These are phyloP conservation scores for Zaprionus lineosus DNA, from an alignment of 2,888 invertebrate genomes.

Conservation along the genomic window DNA sequence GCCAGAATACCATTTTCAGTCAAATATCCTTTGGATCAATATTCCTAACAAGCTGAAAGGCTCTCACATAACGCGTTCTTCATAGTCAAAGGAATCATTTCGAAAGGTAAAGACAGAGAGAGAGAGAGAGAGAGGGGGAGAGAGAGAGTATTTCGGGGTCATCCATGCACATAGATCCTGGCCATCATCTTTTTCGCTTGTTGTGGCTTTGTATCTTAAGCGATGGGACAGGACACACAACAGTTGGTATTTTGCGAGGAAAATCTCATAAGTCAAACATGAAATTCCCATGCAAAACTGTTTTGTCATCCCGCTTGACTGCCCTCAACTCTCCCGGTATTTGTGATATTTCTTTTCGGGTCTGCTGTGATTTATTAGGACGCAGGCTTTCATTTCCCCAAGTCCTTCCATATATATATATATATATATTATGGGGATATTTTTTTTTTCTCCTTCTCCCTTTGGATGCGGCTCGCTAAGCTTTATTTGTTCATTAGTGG, in stretches of 20 bases:
- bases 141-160: too few relatives aligned
- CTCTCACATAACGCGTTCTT: too few relatives aligned
- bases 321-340: conserved; percentile 49
- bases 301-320: conserved; percentile 58
- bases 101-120: too few relatives aligned
- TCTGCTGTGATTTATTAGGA: conserved; percentile 67
- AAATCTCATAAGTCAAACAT: conserved; percentile 77
- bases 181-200: too few relatives aligned
- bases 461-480: conserved; percentile 52
- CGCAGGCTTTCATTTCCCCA: conserved; percentile 31
- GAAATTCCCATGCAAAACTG: conserved; percentile 63
- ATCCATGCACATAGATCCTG: too few relatives aligned
- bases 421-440: not conserved
- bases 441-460: conserved; percentile 15
- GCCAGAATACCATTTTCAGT: too few relatives aligned
- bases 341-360: conserved; percentile 63
- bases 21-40: too few relatives aligned
- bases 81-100: too few relatives aligned
- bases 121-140: too few relatives aligned
- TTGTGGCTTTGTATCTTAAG: not conserved
- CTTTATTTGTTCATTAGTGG: conserved; percentile 76
- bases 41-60: too few relatives aligned
- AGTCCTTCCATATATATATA: not conserved
- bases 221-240: conserved; percentile 25
- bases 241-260: conserved; percentile 63